Evolutionary conservation across 1,140 invertebrate species (phyloP), one percentile per base, ranked within the genome.

Genomic region (Leptopilina clavipes): DNA sequence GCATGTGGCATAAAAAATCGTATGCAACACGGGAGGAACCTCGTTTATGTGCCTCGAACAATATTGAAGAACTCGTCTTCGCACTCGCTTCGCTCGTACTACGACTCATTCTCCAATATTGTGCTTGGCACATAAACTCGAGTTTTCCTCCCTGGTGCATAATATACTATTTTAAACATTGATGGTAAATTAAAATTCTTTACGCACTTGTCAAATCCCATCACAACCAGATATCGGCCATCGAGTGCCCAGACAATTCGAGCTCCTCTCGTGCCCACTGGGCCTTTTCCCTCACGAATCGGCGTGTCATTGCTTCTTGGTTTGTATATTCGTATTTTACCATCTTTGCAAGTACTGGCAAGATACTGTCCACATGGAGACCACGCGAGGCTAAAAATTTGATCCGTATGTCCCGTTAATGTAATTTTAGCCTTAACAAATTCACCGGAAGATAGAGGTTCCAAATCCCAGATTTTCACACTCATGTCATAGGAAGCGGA

Each of bases 311-410:
- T 92, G 37, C 91, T 92, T 44, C 97, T 92, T 3, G 96, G 96
- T 82, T 95, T 93, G 85, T 93, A 96, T 37, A 98, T 93, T 81
- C 97, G 92, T 9, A 98, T 91, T 83, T 94, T 94, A n/a, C 95
- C 94, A 90, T 98, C 97, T 88, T 97, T 97, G 89, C 96, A 96
- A 0, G 97, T 93, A 6, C 95, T 97, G 9, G 96, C 96, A 54
- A 97, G 92, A 84, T 93, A 94, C 9, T 93, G 93, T 1, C 97
- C 97, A 86, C 96, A 96, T 0, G 95, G 95, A 76, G 96, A 98
- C 97, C 97, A 99, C 8, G 95, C 94, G 70, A 97, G 92, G 76
- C 95, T 95, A 79, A 98, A 98, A 86, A 98, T 97, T 92, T 97
- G 95, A 86, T 97, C 96, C 0, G 92, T 93, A 82, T 96, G 95